Evolutionary conservation across 2,888 invertebrate species (phyloP).

Genomic region (Corbicula japonica): DNA sequence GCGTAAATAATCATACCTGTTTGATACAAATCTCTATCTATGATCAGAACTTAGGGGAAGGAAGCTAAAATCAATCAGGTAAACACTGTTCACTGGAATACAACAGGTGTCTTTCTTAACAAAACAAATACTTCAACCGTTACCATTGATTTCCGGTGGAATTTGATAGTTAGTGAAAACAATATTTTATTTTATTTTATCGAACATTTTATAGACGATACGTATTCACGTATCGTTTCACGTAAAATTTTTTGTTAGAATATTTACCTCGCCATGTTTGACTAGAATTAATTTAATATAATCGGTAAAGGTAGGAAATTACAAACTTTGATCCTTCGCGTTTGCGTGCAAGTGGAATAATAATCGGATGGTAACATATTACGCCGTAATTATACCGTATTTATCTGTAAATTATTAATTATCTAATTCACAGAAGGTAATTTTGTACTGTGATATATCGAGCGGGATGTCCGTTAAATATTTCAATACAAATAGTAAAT

Average conservation of each 20-base stretch:
- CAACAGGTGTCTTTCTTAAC: constrained; percentile 4
- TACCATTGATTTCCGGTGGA: background rate
- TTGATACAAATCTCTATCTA: background rate
- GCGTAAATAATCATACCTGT: background rate
- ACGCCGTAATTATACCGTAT: constrained; percentile 14
- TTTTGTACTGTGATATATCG: background rate
- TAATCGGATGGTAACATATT: constrained; percentile 20
- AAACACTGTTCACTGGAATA: background rate
- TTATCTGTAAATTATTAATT: constrained; percentile 6
- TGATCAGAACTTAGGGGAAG: background rate
- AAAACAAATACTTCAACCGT: constrained; percentile 2
- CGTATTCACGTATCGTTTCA: no score
- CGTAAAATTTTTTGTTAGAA: no score
- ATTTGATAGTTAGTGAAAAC: background rate
- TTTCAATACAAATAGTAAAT: constrained; percentile 2
- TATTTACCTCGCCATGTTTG: no score
- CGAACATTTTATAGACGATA: no score
- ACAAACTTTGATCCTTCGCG: background rate
- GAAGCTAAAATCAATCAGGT: background rate
- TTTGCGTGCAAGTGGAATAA: background rate
- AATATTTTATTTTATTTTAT: background rate
- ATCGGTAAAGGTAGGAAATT: background rate
- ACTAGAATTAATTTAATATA: background rate
- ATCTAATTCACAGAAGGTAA: constrained; percentile 5
- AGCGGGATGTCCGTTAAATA: background rate